Conservation (phyloP, 2,797 vertebrate species). For the Sarcophilus harrisii region DNA sequence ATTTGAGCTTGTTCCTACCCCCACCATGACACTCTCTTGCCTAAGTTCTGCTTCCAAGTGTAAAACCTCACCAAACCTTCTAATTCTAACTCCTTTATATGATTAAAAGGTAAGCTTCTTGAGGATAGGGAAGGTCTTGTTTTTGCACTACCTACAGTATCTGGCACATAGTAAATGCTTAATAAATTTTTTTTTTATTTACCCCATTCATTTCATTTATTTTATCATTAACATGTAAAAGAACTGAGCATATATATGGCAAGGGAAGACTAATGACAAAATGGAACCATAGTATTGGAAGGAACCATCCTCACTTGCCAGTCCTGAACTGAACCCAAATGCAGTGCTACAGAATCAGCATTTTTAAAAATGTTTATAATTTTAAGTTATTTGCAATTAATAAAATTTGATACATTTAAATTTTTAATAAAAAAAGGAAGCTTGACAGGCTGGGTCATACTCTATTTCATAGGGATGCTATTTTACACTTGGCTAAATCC, state of each 20-base stretch:
- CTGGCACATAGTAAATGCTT: neutral
- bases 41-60: neutral
- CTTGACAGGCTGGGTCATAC: neutral
- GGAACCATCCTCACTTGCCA: neutral
- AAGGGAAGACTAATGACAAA: neutral
- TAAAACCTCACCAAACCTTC: neutral
- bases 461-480: too few relatives aligned
- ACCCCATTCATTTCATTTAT: neutral
- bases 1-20: neutral
- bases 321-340: neutral
- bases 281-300: neutral
- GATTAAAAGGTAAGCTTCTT: neutral
- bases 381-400: neutral
- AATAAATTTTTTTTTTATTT: neutral
- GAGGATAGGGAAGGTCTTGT: neutral
- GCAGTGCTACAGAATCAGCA: neutral
- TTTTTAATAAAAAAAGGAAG: neutral
- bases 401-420: neutral
- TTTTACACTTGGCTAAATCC: neutral
- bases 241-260: neutral
- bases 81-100: neutral
- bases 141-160: neutral
- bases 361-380: neutral
- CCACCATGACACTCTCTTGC: neutral
- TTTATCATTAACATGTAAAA: neutral